Base-by-base conservation (phyloP, 37 sponge, comb jelly and placozoan genomes). In the Chondrilla cf. caribensis region DNA sequence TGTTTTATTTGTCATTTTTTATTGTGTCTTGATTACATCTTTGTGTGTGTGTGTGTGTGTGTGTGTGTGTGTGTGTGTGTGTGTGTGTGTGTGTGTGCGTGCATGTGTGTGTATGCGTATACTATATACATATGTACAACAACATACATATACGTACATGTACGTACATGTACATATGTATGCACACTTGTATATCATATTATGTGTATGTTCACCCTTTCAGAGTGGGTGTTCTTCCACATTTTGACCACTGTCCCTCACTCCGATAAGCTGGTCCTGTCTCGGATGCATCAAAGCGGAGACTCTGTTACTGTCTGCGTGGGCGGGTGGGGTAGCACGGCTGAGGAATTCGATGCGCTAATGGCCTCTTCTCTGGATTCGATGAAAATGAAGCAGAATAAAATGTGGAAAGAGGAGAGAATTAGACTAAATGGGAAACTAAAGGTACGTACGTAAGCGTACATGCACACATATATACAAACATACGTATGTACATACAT, bases 31-130 rank as follows among this genome's bases (percentile, higher is more conserved):
- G n/a, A n/a, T n/a, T n/a, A n/a, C n/a, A n/a, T n/a, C n/a, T n/a
- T n/a, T n/a, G n/a, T n/a, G n/a, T n/a, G n/a, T n/a, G n/a, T n/a
- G n/a, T n/a, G n/a, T n/a, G n/a, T n/a, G n/a, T n/a, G n/a, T n/a
- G n/a, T n/a, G n/a, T 67, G 26, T 67, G 68, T 67, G 33, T 67
- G 68, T 67, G 68, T 67, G 33, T 31, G 33, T 67, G 68, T 67
- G 26, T 26, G 68, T 29, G 33, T 29, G 31, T 67, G 33, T 67
- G 68, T 26, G 4, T 67, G 32, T 3, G 4, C 7, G 32, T 7
- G 2, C 29, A 1, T 7, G 68, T 67, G 68, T 7, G 1, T 1
- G 1, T 67, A 33, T 67, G 32, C 5, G 1, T 29, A 29, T 67
- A 1, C 68, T 33, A 33, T 1, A 31, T 4, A 60, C 64, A 60